Base-by-base conservation (phyloP, 2,888 invertebrate genomes). In the Patella ulyssiponensis region DNA sequence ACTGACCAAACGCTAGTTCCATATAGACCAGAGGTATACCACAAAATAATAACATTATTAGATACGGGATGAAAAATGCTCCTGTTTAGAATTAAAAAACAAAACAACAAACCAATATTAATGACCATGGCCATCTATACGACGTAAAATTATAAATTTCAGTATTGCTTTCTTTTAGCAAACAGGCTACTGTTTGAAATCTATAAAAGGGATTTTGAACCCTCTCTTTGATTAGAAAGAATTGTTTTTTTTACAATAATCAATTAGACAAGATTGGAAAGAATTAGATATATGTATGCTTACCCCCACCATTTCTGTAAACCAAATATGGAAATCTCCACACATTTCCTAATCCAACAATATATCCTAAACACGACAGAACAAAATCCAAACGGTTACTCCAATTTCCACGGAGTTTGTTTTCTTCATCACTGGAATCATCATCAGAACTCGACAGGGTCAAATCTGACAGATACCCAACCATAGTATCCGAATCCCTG, bases 21-120 rank as follows among this genome's bases (percentile, higher is more conserved):
- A 96, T 92, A 87, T 94, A 95, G 90, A 96, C 96, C 85, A 96
- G 94, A 1, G 96, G 96, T 79, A 96, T 93, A 1, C 96, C 96
- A 83, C 89, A 89, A 56, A 88, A 85, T 17, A 88, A 72, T 78
- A 91, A 80, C 85, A 90, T 88, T 9, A 90, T 82, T 53, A 89
- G 76, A 79, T 91, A 91, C 0, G 91, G 90, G 51, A 91, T 87
- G 75, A 91, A 87, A 81, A 91, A 91, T 1, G 90, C 88, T 23
- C 90, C 91, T 91, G 81, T 44, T 44, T 9, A 44, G 44, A 44
- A 44, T 44, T 44, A 9, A 44, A 9, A 85, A 83, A 56, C 56
- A 69, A 33, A 5, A 73, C 27, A 69, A n/a, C n/a, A 64, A 64
- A n/a, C 14, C n/a, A n/a, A n/a, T 9, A 64, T n/a, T 17, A n/a